phyloP scores from a whole-genome alignment of 1,140 invertebrate species.

The Aphelinus atriplicis region DNA sequence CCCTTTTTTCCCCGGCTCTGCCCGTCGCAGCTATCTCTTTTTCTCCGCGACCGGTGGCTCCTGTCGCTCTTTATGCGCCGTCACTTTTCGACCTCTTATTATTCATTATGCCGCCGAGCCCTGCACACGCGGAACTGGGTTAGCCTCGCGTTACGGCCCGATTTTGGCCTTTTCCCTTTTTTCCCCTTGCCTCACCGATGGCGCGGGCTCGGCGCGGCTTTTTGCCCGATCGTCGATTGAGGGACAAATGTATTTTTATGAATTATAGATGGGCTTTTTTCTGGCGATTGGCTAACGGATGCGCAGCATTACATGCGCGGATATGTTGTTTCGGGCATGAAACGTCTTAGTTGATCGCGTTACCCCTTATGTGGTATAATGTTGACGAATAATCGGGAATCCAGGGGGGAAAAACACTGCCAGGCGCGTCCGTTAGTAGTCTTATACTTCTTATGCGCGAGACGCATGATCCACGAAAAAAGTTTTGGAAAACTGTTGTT shows the following conservation, averaged over 20 bases:
- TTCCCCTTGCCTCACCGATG: neutral
- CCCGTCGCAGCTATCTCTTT: neutral
- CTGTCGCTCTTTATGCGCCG: slow-evolving; percentile 40
- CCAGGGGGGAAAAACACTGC: no score
- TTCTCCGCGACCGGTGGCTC: neutral
- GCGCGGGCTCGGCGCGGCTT: no score
- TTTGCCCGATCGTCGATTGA: neutral
- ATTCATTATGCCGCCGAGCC: slow-evolving; percentile 32
- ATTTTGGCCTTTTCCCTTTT: slow-evolving; percentile 3
- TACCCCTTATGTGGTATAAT: neutral
- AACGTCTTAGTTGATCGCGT: slow-evolving; percentile 27
- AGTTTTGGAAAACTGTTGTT: no score
- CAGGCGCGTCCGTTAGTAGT: no score
- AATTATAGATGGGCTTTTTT: slow-evolving; percentile 30
- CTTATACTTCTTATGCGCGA: no score
- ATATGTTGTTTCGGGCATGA: slow-evolving; percentile 9
- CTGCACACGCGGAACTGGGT: slow-evolving; percentile 28
- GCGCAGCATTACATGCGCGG: slow-evolving; percentile 6
- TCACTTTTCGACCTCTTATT: slow-evolving; percentile 32
- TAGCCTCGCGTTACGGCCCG: slow-evolving; percentile 8
- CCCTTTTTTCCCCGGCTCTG: neutral
- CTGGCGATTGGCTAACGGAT: neutral
- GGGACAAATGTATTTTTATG: slow-evolving; percentile 30
- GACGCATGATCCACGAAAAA: no score
- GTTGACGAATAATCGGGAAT: slow-evolving; percentile 3